phyloP scores from a whole-genome alignment of 2,797 vertebrate genomes.

The Halcyon leucocephala region DNA sequence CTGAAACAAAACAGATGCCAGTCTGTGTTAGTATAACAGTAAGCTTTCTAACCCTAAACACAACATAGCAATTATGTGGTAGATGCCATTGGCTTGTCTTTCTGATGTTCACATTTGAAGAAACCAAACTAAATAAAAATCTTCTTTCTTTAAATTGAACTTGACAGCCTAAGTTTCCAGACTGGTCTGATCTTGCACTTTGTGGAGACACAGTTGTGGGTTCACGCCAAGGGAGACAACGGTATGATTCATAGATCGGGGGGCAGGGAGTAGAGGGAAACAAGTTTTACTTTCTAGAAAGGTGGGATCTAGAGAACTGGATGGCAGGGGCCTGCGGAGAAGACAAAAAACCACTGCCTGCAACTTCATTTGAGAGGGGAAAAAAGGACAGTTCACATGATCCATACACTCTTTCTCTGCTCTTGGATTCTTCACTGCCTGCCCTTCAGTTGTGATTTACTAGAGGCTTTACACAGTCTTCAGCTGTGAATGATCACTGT shows the following conservation, averaged over 20 bases:
- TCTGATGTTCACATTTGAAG: neutral
- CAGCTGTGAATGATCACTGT: neutral
- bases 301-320: neutral
- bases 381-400: neutral
- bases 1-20: slow-evolving; percentile 56
- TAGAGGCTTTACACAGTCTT: neutral
- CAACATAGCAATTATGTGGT: slow-evolving; percentile 5
- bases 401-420: fast-evolving
- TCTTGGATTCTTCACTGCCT: neutral
- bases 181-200: neutral
- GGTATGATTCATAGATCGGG: fast-evolving
- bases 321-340: fast-evolving
- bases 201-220: neutral
- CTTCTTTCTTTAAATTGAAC: slow-evolving; percentile 30
- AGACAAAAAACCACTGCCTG: neutral
- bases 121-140: slow-evolving; percentile 48
- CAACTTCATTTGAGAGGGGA: neutral
- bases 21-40: slow-evolving; percentile 25
- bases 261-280: fast-evolving
- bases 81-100: slow-evolving; percentile 7
- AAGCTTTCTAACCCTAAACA: slow-evolving; percentile 37
- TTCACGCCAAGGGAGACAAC: neutral
- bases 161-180: neutral
- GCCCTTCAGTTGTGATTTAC: neutral
- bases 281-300: neutral